Base-by-base conservation (phyloP, 2,113 vertebrate genomes). In the Pontoporia blainvillei region DNA sequence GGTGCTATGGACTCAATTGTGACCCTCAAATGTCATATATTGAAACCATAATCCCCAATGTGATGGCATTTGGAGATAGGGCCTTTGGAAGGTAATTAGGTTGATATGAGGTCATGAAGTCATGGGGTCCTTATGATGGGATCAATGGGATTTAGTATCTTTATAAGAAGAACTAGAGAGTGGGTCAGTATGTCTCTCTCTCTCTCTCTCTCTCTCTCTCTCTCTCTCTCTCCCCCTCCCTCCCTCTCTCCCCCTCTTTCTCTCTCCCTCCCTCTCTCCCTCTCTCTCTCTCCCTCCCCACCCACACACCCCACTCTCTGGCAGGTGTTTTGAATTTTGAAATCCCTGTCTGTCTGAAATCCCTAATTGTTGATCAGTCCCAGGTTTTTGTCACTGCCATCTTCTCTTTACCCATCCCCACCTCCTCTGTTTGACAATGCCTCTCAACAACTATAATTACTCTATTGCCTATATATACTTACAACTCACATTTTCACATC, bases 221-320 rank as follows among this genome's bases (percentile, higher is more conserved):
- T 23, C 9, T 10, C 59, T 39, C 1, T 23, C 8, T 86, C 34
- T 36, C 72, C 49, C 4, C 49, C 10, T 8, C 11, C 18, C 5
- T n/a, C 34, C 9, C 15, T n/a, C 34, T 20, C 15, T 8, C 14
- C 1, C 8, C 2, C 57, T 25, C 21, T 3, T 23, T 25, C 2
- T 8, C 57, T 59, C 59, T 8, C 11, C 18, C 5, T n/a, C 34
- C 9, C 15, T n/a, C 34, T 20, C 15, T 8, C 14, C 1, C 8
- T 0, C 57, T 25, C 21, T 3, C 57, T 25, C 2, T 8, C 57
- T 59, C 59, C 9, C n/a, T 15, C 14, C 4, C 14, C 14, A 4
- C 39, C 41, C 41, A 41, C 41, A 41, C 14, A 15, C 14, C 14
- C 14, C 49, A 15, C 49, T 49, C 49, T 86, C 27, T 79, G 18